phyloP scores from a whole-genome alignment of 2,113 vertebrate genomes.

The Malurus alboscapulatus region DNA sequence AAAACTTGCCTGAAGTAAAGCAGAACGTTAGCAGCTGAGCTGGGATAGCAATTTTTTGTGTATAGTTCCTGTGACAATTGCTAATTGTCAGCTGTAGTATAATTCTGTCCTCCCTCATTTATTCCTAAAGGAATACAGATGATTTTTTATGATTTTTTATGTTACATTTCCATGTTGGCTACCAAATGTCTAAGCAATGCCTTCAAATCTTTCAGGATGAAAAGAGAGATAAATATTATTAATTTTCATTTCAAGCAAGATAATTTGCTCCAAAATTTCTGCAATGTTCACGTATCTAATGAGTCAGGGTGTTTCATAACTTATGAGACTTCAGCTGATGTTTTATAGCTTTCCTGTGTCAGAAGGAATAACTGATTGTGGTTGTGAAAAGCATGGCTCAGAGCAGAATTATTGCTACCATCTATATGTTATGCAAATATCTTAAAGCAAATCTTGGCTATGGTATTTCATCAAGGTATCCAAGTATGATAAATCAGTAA shows the following conservation, averaged over 20 bases:
- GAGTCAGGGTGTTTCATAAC: conserved; percentile 20
- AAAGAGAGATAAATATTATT: conserved; percentile 18
- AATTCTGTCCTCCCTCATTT: background rate
- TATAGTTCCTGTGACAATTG: background rate
- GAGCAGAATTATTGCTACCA: background rate
- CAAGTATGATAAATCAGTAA: background rate
- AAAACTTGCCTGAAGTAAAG: conserved; percentile 11
- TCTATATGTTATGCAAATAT: background rate
- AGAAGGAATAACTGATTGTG: background rate
- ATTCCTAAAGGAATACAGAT: background rate
- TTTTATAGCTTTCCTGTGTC: conserved; percentile 15
- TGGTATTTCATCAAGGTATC: background rate
- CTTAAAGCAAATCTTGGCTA: background rate
- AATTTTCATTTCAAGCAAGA: background rate
- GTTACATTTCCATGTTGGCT: background rate
- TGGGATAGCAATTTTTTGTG: background rate
- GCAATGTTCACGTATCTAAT: background rate
- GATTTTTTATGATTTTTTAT: background rate
- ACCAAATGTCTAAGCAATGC: background rate
- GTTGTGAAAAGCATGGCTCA: background rate
- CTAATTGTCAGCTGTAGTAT: background rate
- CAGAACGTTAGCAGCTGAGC: background rate
- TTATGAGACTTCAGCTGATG: conserved; percentile 12
- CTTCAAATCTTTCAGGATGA: background rate
- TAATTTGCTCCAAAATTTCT: conserved; percentile 29